Evolutionary conservation across 2,888 invertebrate species (phyloP), one percentile per base, ranked within the genome.

Genomic region (Chrysopilus asiliformis): DNA sequence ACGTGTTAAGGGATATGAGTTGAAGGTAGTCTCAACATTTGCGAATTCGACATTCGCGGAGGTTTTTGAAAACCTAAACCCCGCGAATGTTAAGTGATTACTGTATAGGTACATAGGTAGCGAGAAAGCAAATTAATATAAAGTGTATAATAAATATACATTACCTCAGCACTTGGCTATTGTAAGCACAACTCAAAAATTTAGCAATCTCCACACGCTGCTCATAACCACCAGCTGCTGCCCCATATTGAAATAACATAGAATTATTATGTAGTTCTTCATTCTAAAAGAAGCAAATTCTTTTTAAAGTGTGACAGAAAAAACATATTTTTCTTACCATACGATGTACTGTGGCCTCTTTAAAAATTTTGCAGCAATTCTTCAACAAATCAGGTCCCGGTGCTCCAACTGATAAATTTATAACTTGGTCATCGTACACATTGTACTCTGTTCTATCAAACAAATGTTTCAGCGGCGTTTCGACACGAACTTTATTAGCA

Each of bases 191-290:
- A 2, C 57, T 57, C 16, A 70, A 55, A 52, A 67, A 71, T 27
- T 59, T 57, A 0, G 67, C 57, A 38, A 71, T 54, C 41, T 64
- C 64, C 6, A 58, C 56, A 12, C 70, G 61, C 38, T 61, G 62
- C 41, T 65, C 66, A 55, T 59, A 63, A n/a, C 58, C 49, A 2
- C 71, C 71, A 15, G 61, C 56, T 2, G 65, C 59, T n/a, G 66
- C 60, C 6, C 71, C 71, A 49, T 71, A 71, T 53, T 71, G 71
- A 47, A 69, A 71, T 2, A 71, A 51, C 44, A 56, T 61, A 38
- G 56, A 55, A 26, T 58, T 56, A 4, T 53, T 56, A 34, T 56
- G 53, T 8, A 52, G 50, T 20, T 55, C 53, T 42, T 51, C 52
- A 20, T 53, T 49, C 65, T 65, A 38, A 12, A 44, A 43, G 33